Percentiles rank a stretch among this genome's conserved stretches.
Conservation (phyloP, 2,888 invertebrate genomes). For the Rhimphoctona megacephalus region DNA sequence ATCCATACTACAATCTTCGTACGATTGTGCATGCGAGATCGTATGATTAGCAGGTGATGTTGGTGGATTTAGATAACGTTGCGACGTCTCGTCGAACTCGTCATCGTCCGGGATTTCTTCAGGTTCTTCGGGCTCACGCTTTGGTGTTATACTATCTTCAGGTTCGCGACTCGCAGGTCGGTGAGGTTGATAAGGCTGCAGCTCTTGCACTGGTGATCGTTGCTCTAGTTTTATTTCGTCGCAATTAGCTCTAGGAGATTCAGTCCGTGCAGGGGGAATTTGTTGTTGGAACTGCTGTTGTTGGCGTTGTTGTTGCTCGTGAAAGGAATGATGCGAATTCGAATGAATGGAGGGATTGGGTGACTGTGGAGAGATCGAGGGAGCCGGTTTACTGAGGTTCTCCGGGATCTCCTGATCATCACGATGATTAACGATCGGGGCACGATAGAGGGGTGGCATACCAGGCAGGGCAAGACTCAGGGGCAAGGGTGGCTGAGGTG, state of each 20-base stretch:
- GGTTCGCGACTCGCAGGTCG: conserved; percentile 76
- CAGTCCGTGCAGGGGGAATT: conserved; percentile 38
- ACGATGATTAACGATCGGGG: conserved; percentile 87
- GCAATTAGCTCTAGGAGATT: conserved; percentile 59
- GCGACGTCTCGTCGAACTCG: conserved; percentile 80
- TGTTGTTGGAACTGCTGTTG: conserved; percentile 66
- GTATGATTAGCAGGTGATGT: conserved; percentile 81
- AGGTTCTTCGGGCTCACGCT: conserved; percentile 89
- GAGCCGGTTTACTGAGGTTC: conserved; percentile 89
- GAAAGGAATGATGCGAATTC: conserved; percentile 83
- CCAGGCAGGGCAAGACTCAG: conserved; percentile 84
- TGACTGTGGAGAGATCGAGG: conserved; percentile 80
- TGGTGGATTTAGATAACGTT: conserved; percentile 79
- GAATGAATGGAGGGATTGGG: conserved; percentile 78
- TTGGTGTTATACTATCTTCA: conserved; percentile 87
- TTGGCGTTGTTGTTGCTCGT: conserved; percentile 72
- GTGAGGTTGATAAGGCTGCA: conserved; percentile 76
- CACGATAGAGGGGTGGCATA: conserved; percentile 88
- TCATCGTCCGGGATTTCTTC: conserved; percentile 87
- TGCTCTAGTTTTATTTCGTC: conserved; percentile 70
- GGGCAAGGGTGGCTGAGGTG: conserved; percentile 88
- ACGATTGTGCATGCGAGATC: conserved; percentile 88
- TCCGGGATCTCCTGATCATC: conserved; percentile 92
- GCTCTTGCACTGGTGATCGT: conserved; percentile 72
- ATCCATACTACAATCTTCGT: conserved; percentile 92